Base-by-base conservation (phyloP, 2,113 vertebrate species). In the Dipodomys merriami region DNA sequence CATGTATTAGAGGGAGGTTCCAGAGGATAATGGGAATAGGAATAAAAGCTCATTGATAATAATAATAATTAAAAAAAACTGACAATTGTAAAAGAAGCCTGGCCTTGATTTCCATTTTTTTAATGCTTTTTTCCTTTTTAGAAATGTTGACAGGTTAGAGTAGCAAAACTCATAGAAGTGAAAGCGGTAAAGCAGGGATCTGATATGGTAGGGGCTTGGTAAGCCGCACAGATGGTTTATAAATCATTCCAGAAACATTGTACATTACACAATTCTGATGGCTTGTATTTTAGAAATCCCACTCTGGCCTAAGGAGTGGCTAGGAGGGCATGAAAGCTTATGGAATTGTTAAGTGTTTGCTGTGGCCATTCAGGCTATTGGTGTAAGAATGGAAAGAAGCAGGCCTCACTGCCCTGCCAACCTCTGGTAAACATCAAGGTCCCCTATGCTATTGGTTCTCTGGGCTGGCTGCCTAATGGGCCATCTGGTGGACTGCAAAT, bases 401-500 rank as follows among this genome's bases (percentile, higher is more conserved):
- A 74, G 87, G 83, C 44, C 8, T 49, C 8, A 16, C 5, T 46
- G 64, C 25, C 29, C n/a, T 74, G 73, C 33, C 80, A 83, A 90
- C 30, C 78, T 65, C 35, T 72, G 49, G 74, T 30, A 73, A 93
- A 65, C 22, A 88, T 86, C 30, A 92, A 90, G 71, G 74, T 86
- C 30, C 71, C 65, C 49, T 88, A 67, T 39, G 18, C 25, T 77
- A 35, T 0, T 64, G 53, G 15, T 65, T 35, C 27, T 25, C 13
- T 64, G 46, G 73, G 90, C 30, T 29, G 33, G 16, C 39, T 88
- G 85, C n/a, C 83, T 86, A 91, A 4, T 33, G 39, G 46, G 49
- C 73, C 91, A 91, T 78, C 87, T 90, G 81, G 90, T 44, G 39
- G 53, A 90, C 69, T 82, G 10, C 25, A 73, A 81, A 94, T 95